Conservation (phyloP, 2,888 invertebrate genomes). For the Campopleginae sp. region DNA sequence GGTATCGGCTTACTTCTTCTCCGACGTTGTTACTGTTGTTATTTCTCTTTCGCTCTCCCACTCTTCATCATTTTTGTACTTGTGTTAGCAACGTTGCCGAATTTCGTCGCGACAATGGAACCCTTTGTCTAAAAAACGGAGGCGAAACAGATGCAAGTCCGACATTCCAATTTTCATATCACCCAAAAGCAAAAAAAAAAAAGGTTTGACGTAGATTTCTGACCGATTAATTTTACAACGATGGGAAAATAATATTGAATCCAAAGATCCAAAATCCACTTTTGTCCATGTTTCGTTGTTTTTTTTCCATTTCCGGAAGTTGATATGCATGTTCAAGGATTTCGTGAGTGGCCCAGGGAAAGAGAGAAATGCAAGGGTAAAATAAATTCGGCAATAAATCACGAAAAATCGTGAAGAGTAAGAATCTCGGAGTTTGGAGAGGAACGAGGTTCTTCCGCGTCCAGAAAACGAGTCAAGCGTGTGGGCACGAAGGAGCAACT, state of each 20-base stretch:
- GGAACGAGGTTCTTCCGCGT: conserved; percentile 59
- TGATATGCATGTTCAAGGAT: background rate
- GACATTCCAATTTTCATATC: background rate
- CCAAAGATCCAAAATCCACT: background rate
- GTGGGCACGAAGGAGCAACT: conserved; percentile 8
- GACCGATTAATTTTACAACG: background rate
- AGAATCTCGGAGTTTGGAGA: conserved; percentile 63
- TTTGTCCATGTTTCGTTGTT: background rate
- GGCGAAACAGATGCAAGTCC: background rate
- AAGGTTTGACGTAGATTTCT: background rate
- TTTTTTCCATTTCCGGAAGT: background rate
- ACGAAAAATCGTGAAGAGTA: background rate
- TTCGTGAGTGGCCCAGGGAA: background rate
- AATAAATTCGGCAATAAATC: background rate
- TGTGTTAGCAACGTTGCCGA: conserved; percentile 77
- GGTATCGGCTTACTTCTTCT: conserved; percentile 79
- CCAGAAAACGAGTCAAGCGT: conserved; percentile 7
- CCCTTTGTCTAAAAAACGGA: conserved; percentile 67
- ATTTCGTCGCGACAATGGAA: conserved; percentile 75
- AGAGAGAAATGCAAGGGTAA: background rate
- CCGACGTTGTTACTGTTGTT: conserved; percentile 39
- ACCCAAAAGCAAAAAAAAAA: background rate
- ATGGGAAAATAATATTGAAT: background rate
- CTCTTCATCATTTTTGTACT: conserved; percentile 43
- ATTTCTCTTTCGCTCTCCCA: conserved; percentile 38